phyloP scores from a whole-genome alignment of 2,888 invertebrate species.

The Archips xylosteana region DNA sequence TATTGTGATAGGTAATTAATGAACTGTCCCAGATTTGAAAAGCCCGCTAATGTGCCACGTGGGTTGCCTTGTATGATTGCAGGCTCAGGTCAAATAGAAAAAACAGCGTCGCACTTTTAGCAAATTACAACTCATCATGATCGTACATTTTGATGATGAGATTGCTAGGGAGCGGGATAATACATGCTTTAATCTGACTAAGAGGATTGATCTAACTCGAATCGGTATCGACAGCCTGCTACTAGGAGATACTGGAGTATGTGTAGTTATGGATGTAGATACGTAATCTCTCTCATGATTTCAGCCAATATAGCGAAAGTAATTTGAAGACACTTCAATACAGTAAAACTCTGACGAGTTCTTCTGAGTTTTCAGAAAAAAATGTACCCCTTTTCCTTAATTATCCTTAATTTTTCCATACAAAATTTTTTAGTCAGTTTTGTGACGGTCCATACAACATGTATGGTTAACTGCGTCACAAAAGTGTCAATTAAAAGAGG shows the following conservation, averaged over 20 bases:
- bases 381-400: too few species aligned
- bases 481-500: too few species aligned
- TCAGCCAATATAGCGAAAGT: neutral
- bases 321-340: neutral
- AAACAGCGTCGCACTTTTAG: slow-evolving; percentile 7
- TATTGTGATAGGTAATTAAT: slow-evolving; percentile 11
- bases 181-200: slow-evolving; percentile 32
- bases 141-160: slow-evolving; percentile 22
- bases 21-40: slow-evolving; percentile 15
- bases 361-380: too few species aligned
- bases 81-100: slow-evolving; percentile 9
- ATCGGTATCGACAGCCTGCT: slow-evolving; percentile 25
- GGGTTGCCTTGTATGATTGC: slow-evolving; percentile 12
- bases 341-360: too few species aligned
- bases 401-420: too few species aligned
- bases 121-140: slow-evolving; percentile 22
- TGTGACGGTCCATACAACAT: too few species aligned
- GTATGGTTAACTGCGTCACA: too few species aligned
- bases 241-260: slow-evolving; percentile 1
- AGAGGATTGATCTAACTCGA: slow-evolving; percentile 34
- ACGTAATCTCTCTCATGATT: neutral
- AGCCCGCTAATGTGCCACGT: slow-evolving; percentile 9
- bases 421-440: too few species aligned
- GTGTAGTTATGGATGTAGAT: neutral
- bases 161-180: slow-evolving; percentile 25